A percentile compares a stretch with the other conserved stretches of the same genome.
These are phyloP conservation scores for Diadegma fenestrale DNA, from an alignment of 2,888 invertebrate genomes.

Conservation along the genomic window DNA sequence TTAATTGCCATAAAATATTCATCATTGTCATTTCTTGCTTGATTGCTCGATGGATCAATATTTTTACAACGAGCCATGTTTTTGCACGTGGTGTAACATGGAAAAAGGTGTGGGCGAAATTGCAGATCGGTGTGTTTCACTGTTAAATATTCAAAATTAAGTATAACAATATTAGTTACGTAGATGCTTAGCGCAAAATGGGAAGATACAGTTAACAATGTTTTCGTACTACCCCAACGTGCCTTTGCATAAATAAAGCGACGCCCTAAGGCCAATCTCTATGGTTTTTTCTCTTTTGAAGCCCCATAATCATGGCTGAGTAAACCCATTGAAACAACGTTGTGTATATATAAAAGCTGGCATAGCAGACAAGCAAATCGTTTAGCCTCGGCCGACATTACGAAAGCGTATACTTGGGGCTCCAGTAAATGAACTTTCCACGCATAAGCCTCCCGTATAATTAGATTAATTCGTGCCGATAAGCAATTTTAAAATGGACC, in stretches of 20 bases:
- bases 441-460: constrained; percentile 55
- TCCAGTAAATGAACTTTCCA: constrained; percentile 55
- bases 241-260: constrained; percentile 65
- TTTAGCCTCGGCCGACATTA: constrained; percentile 35
- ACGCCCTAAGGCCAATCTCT: constrained; percentile 54
- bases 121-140: constrained; percentile 3
- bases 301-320: constrained; percentile 50
- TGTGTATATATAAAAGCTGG: not conserved
- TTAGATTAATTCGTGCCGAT: constrained; percentile 59
- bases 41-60: too few species aligned
- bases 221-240: constrained; percentile 57
- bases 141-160: constrained; percentile 29
- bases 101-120: constrained; percentile 10
- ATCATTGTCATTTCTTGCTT: not conserved
- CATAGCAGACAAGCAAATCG: constrained; percentile 50
- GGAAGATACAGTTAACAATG: constrained; percentile 33
- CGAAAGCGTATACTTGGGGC: constrained; percentile 22
- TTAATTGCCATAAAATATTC: not conserved
- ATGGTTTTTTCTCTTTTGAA: constrained; percentile 8
- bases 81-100: not conserved
- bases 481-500: constrained; percentile 54
- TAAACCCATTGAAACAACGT: constrained; percentile 32
- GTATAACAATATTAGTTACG: constrained; percentile 12
- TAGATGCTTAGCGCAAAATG: constrained; percentile 39
- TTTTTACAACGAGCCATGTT: not conserved